These are phyloP conservation scores for Temnothorax nylanderi DNA, from an alignment of 1,140 invertebrate genomes.

Conservation along the genomic window DNA sequence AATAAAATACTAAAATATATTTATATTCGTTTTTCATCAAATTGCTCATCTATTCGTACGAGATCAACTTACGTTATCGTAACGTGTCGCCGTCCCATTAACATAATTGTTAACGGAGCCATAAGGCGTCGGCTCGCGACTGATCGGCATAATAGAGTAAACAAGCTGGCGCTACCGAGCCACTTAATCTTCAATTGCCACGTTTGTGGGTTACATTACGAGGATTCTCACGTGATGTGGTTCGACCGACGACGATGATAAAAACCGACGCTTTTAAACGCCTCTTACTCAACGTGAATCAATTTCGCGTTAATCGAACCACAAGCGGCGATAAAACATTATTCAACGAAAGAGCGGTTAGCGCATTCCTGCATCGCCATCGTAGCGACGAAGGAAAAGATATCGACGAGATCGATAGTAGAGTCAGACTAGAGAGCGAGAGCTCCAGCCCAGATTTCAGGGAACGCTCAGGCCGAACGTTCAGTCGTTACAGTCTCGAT, in stretches of 20 bases:
- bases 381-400: not conserved
- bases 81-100: conserved; percentile 34
- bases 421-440: not conserved
- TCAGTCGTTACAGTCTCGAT: conserved; percentile 44
- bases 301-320: conserved; percentile 7
- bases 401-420: conserved; percentile 37
- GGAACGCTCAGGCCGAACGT: conserved; percentile 30
- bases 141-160: conserved; percentile 57
- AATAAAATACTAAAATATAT: not conserved
- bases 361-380: not conserved
- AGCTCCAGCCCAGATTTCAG: conserved; percentile 27
- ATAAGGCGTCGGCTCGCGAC: conserved; percentile 32
- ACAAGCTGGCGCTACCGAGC: conserved; percentile 44
- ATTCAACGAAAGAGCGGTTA: conserved; percentile 9
- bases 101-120: conserved; percentile 57
- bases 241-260: not conserved
- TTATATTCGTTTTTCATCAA: not conserved
- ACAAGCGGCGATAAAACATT: not conserved
- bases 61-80: not conserved
- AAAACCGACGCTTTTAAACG: not conserved
- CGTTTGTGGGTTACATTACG: conserved; percentile 25
- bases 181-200: conserved; percentile 54
- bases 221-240: conserved; percentile 24
- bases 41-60: not conserved
- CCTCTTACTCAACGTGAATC: not conserved